Percentiles rank a stretch among this genome's conserved stretches.
Conservation (phyloP, 2,888 invertebrate species). For the Scotopteryx bipunctaria region DNA sequence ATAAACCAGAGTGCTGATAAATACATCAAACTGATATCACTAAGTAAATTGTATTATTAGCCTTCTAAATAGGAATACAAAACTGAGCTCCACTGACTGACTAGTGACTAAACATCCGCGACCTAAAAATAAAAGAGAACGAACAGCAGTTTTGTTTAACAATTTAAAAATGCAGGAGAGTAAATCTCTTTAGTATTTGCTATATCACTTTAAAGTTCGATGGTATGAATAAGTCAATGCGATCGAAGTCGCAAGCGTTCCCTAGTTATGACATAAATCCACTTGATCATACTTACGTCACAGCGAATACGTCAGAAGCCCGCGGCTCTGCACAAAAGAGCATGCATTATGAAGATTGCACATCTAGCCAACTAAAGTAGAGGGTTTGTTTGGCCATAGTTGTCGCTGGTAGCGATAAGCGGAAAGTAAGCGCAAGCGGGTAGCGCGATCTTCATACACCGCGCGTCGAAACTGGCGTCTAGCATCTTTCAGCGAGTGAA, state of each 20-base stretch:
- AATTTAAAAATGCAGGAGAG: too few species aligned
- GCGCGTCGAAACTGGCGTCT: not conserved
- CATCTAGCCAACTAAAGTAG: constrained; percentile 79
- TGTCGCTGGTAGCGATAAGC: constrained; percentile 23
- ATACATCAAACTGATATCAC: constrained; percentile 33
- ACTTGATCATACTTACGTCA: constrained; percentile 43
- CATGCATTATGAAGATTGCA: constrained; percentile 83
- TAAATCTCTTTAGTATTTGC: too few species aligned
- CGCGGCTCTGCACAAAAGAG: constrained; percentile 62
- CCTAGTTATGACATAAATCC: constrained; percentile 28
- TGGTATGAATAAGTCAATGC: not conserved
- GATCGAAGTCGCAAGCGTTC: not conserved
- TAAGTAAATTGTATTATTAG: constrained; percentile 34
- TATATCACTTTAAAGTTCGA: too few species aligned
- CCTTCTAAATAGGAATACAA: not conserved
- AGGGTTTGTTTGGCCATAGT: constrained; percentile 36
- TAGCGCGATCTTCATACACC: not conserved
- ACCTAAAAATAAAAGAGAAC: too few species aligned
- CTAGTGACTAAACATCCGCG: too few species aligned
- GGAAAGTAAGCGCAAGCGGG: constrained; percentile 19
- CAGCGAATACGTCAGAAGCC: constrained; percentile 44
- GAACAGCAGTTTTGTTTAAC: not conserved
- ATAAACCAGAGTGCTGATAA: constrained; percentile 1
- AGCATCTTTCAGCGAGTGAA: not conserved
- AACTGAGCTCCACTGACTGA: not conserved